phyloP scores from a whole-genome alignment of 2,113 vertebrate species.

The Leucoraja erinaceus region DNA sequence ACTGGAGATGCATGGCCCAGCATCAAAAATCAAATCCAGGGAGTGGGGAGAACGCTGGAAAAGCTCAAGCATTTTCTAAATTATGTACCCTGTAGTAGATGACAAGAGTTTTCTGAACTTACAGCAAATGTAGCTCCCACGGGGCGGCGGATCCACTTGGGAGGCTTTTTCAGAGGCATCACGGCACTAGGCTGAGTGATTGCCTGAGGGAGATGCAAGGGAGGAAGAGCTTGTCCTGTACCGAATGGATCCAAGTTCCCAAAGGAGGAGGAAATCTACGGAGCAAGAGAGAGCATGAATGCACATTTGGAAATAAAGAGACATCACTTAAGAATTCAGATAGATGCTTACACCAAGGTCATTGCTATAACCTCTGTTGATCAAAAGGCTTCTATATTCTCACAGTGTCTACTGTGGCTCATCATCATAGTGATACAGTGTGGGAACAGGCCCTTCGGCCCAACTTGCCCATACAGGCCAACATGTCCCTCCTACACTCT shows the following conservation, averaged over 20 bases:
- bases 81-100: background rate
- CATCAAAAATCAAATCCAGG: background rate
- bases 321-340: background rate
- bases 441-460: too few species aligned
- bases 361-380: background rate
- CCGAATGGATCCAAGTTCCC: constrained; percentile 91
- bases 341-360: background rate
- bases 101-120: constrained; percentile 45
- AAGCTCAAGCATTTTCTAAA: background rate
- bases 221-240: constrained; percentile 76
- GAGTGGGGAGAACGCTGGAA: background rate
- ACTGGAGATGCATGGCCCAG: background rate
- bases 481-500: too few species aligned
- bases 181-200: constrained; percentile 51
- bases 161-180: constrained; percentile 84
- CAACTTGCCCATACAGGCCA: too few species aligned
- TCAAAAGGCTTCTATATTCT: background rate
- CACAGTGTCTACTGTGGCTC: background rate
- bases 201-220: constrained; percentile 77
- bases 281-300: background rate
- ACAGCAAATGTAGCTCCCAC: constrained; percentile 88
- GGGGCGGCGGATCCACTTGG: constrained; percentile 85
- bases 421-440: too few species aligned
- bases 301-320: background rate
- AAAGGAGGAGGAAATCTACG: constrained; percentile 81